Percentiles rank a stretch among this genome's conserved stretches.
phyloP scores from a whole-genome alignment of 1,140 invertebrate species.

The Episyrphus balteatus region DNA sequence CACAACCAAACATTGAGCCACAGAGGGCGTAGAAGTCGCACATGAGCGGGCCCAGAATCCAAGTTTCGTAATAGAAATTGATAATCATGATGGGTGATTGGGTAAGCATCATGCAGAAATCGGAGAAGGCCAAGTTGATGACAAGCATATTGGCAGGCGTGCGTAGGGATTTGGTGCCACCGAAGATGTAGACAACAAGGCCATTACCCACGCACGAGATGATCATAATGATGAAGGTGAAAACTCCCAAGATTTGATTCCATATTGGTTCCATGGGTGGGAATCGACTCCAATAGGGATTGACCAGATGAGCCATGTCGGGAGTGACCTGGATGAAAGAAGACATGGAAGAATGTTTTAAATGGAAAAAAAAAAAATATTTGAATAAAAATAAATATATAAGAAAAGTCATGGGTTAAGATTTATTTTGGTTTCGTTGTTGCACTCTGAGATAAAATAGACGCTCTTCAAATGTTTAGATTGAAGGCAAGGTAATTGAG shows the following conservation, averaged over 20 bases:
- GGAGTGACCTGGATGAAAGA: conserved; percentile 34
- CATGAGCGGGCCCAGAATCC: conserved; percentile 64
- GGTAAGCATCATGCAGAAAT: conserved; percentile 72
- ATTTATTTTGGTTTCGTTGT: neutral
- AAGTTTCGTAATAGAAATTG: conserved; percentile 74
- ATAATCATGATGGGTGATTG: conserved; percentile 72
- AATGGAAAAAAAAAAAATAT: neutral
- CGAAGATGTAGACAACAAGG: conserved; percentile 72
- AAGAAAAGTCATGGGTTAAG: neutral
- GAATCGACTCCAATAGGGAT: conserved; percentile 53
- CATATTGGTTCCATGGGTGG: conserved; percentile 53
- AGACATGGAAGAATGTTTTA: neutral
- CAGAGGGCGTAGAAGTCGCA: conserved; percentile 67
- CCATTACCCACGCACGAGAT: conserved; percentile 52
- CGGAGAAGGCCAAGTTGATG: conserved; percentile 76
- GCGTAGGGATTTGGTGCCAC: conserved; percentile 42
- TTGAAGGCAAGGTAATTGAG: neutral
- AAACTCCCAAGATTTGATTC: conserved; percentile 16
- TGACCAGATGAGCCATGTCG: conserved; percentile 49
- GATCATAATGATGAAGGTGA: conserved; percentile 4
- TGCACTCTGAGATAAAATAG: neutral
- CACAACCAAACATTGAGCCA: conserved; percentile 67
- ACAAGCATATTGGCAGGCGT: conserved; percentile 77
- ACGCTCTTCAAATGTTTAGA: neutral
- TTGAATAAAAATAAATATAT: neutral